Base-by-base conservation (phyloP, 1,140 invertebrate genomes). In the Aradophagus sp. region DNA sequence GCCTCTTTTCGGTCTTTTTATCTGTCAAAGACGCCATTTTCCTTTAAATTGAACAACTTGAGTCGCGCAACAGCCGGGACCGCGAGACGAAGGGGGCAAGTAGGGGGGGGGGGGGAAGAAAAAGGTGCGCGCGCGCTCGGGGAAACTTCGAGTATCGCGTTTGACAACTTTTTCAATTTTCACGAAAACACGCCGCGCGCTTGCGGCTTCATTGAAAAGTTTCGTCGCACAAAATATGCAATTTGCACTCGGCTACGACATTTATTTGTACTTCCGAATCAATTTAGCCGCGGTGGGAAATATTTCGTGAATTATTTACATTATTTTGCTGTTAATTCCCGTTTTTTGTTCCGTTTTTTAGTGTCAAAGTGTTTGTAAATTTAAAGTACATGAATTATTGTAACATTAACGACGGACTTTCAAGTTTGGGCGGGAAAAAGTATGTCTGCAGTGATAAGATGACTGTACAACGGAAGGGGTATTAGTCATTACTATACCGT, bases 131-230 rank as follows among this genome's bases (percentile, higher is more conserved):
- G 44, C 50, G n/a, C n/a, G n/a, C n/a, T n/a, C 20, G 20, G 20
- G 42, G 45, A 58, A 52, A 58, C 63, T 67, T 67, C 44, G 32
- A 67, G 63, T 58, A 68, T 59, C 53, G 47, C 63, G 47, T 68
- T 68, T 68, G 63, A 59, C 47, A 68, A 68, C 65, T 68, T 68
- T 61, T 68, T 68, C 65, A 68, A 68, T 68, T 45, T 68, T 68
- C 65, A 61, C 47, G 47, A 68, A 61, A 68, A 68, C 55, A 68
- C 36, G 55, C 42, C 55, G 63, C 27, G 23, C 48, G 50, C 35
- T 50, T 36, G 53, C 34, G 53, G 63, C 63, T 59, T 59, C 63
- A 35, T 53, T 32, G 55, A 39, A 59, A 68, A 59, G 38, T 68
- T 68, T 68, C 16, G 31, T 31, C 63, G 47, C 34, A 39, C 53